Conservation (phyloP, 2,113 vertebrate genomes). For the Sylvietta virens region DNA sequence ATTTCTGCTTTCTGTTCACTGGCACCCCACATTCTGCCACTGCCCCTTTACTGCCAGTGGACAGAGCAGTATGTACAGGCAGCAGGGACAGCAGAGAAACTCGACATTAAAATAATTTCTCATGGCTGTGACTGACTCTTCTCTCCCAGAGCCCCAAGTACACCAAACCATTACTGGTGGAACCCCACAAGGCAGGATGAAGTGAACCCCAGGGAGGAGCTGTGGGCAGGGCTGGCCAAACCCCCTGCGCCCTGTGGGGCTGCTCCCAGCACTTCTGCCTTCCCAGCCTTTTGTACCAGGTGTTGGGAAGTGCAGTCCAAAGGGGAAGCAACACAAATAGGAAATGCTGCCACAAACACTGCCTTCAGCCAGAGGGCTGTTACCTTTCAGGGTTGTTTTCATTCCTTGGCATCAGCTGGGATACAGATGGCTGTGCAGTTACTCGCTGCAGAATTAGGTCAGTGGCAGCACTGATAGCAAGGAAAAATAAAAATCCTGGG, state of each 20-base stretch:
- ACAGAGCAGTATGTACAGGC: accelerated
- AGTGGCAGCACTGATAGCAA: neutral
- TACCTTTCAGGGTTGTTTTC: neutral
- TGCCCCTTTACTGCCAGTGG: neutral
- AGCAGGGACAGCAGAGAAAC: neutral
- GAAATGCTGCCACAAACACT: neutral
- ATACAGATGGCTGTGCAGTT: neutral
- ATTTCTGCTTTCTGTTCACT: accelerated
- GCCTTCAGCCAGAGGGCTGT: neutral
- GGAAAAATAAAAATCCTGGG: neutral
- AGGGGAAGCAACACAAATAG: neutral
- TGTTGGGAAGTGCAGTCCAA: neutral
- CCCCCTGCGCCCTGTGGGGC: accelerated
- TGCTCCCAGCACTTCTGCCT: neutral
- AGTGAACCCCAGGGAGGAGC: neutral
- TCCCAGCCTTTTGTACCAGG: neutral
- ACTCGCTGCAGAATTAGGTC: neutral
- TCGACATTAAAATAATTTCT: neutral
- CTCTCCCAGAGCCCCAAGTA: neutral
- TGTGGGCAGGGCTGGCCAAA: neutral
- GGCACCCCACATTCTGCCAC: neutral
- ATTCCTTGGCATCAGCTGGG: neutral
- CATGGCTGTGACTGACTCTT: neutral
- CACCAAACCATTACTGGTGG: neutral
- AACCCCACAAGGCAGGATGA: neutral